Base-by-base conservation (phyloP, 2,113 vertebrate genomes). In the Lanius ludovicianus region DNA sequence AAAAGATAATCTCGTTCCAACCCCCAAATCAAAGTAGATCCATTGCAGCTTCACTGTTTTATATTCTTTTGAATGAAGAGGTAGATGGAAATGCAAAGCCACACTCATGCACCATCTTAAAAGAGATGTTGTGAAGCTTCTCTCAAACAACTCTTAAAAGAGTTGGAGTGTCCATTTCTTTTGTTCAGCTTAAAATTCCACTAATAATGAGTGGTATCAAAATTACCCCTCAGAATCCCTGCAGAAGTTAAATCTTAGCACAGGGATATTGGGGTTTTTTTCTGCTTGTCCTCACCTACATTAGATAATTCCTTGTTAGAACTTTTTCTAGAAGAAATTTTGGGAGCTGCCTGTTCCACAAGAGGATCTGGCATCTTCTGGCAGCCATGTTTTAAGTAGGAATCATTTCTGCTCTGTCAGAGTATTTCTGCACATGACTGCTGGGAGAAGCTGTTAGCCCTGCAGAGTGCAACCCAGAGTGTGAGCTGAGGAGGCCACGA, bases 371-470 rank as follows among this genome's bases (percentile, higher is more conserved):
- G 68, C 28, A 11, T 47, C 81, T 80, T 31, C 46, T 79, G 87
- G 71, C 84, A 88, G 63, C 75, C 52, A 24, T 22, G 39, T 27
- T 87, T 84, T 21, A 50, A 86, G 41, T 14, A 64, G 84, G 49
- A 89, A 67, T 77, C 31, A 80, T 90, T 96, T 77, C 0, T 73
- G 47, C 60, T 4, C 56, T 55, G 1, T 31, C 12, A 16, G 59
- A 69, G 21, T 27, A 21, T 83, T 79, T 90, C 33, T 46, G 0
- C 69, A 39, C 6, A 1, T 7, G 44, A 15, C 68, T 93, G 77
- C 87, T 89, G 89, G 62, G 74, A 89, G 90, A 90, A 93, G 68
- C 71, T 80, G 56, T 56, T 55, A n/a, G 71, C 74, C 73, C 6
- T 19, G 41, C 46, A 30, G 78, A 71, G 53, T 12, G 37, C 64